Evolutionary conservation across 2,113 vertebrate species (phyloP).

Genomic region (Oreochromis spilurus): DNA sequence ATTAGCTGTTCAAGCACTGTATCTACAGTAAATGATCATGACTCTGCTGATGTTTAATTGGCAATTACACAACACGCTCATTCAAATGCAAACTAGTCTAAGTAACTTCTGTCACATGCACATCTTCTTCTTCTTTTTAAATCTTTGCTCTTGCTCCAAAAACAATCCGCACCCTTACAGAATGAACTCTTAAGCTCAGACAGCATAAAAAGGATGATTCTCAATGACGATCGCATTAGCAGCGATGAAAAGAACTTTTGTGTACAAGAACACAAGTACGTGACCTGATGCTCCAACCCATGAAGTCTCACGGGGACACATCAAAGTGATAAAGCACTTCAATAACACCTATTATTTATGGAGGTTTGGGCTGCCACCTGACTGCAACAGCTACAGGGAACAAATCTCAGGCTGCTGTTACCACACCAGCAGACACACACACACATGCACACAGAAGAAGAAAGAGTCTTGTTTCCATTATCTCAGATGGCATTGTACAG

Average conservation of each 20-base stretch:
- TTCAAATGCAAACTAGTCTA: background rate
- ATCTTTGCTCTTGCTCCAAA: background rate
- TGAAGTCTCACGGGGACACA: background rate
- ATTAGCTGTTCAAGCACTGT: background rate
- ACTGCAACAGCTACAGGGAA: constrained; percentile 17
- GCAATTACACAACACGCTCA: background rate
- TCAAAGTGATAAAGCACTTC: constrained; percentile 1
- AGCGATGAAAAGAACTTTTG: constrained; percentile 6
- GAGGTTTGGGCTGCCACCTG: background rate
- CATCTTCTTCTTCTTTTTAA: background rate
- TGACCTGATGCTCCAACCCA: constrained; percentile 3
- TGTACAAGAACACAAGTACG: background rate
- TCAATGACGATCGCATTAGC: background rate
- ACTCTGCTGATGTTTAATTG: background rate
- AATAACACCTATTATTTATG: constrained; percentile 11
- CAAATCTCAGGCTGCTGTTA: background rate
- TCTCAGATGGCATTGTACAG: background rate
- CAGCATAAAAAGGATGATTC: background rate
- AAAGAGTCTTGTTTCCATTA: background rate
- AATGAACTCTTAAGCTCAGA: background rate
- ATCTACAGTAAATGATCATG: background rate
- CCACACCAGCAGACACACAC: background rate
- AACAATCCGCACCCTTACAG: background rate
- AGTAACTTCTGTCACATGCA: background rate
- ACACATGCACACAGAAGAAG: background rate